phyloP scores from a whole-genome alignment of 2,888 invertebrate species.

The Zelleria hepariella region DNA sequence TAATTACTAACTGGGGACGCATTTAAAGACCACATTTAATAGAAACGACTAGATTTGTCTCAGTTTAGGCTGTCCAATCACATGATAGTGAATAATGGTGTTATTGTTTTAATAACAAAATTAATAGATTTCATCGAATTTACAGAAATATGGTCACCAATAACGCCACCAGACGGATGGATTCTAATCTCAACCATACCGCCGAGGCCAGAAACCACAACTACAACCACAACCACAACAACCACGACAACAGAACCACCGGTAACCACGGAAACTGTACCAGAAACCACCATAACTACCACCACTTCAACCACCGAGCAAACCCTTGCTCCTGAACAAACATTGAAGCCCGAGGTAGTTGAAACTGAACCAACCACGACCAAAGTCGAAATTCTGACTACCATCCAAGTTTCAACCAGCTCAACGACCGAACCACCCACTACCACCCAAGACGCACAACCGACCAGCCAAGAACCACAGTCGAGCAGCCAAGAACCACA shows the following conservation, averaged over 20 bases:
- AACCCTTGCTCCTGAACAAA: background rate
- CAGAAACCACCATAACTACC: conserved; percentile 23
- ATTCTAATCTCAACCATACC: conserved; percentile 64
- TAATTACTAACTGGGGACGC: too few relatives aligned
- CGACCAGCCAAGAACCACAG: conserved; percentile 57
- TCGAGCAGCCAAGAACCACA: conserved; percentile 58
- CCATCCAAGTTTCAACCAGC: conserved; percentile 13
- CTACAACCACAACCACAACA: conserved; percentile 22
- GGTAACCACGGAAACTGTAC: conserved; percentile 46
- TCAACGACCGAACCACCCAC: conserved; percentile 22
- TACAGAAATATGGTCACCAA: conserved; percentile 74
- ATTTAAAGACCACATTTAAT: too few relatives aligned
- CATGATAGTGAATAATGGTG: too few relatives aligned
- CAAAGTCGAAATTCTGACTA: conserved; percentile 18
- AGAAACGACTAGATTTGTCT: too few relatives aligned
- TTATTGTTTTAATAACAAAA: too few relatives aligned
- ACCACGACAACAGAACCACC: conserved; percentile 18
- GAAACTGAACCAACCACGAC: conserved; percentile 12
- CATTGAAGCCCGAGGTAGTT: too few relatives aligned
- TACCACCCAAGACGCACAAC: conserved; percentile 41
- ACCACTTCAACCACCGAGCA: conserved; percentile 13
- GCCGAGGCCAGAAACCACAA: conserved; percentile 45
- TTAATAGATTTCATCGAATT: conserved; percentile 12
- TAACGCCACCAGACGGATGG: conserved; percentile 78
- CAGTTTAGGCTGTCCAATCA: too few relatives aligned